Evolutionary conservation across 1,140 invertebrate genomes (phyloP).

Genomic region (Drosophila truncata): DNA sequence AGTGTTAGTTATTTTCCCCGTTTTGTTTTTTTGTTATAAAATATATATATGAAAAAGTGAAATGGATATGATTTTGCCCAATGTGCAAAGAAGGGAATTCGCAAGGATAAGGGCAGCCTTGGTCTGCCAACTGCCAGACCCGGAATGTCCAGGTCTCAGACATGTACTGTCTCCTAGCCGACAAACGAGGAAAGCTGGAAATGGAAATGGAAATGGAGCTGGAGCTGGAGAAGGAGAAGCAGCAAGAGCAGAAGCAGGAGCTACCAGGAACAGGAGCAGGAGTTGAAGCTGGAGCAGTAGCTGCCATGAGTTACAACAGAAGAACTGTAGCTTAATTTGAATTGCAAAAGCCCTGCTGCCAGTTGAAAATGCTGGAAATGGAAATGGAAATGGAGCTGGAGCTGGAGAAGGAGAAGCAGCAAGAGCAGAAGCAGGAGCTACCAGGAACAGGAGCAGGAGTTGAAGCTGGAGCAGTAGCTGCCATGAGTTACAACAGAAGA

Average conservation of each 20-base stretch:
- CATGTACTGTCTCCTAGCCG: not conserved
- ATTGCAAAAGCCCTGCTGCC: slow-evolving; percentile 32
- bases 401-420: not conserved
- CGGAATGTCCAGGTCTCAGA: slow-evolving; percentile 31
- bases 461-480: not conserved
- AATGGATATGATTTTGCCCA: not conserved
- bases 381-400: too few relatives aligned
- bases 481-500: too few relatives aligned
- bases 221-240: not conserved
- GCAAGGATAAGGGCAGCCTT: not conserved
- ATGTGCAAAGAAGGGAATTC: slow-evolving; percentile 17
- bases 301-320: not conserved
- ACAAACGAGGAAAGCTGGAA: not conserved
- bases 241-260: not conserved
- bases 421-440: not conserved
- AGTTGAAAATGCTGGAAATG: too few relatives aligned
- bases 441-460: too few relatives aligned
- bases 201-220: not conserved
- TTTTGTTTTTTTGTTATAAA: not conserved
- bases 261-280: not conserved
- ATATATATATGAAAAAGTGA: not conserved
- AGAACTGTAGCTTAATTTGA: slow-evolving; percentile 27
- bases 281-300: not conserved
- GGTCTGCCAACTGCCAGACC: slow-evolving; percentile 32
- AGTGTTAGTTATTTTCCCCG: too few relatives aligned